A percentile compares a stretch with the other conserved stretches of the same genome.
Evolutionary conservation across 2,888 invertebrate species (phyloP).

Genomic region (Drosophila acutilabella): DNA sequence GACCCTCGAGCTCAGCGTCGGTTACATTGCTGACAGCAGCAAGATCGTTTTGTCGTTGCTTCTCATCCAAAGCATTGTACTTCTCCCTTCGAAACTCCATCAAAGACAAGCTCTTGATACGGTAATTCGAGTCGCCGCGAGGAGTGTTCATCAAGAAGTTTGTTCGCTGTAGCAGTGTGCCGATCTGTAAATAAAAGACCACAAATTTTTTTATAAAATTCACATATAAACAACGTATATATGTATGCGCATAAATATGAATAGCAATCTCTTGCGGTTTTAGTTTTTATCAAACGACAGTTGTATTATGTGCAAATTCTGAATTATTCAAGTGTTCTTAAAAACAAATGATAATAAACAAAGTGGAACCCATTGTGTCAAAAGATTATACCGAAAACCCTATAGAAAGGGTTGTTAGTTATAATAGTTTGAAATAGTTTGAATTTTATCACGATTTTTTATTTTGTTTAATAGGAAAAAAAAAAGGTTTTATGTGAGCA

Average conservation of each 20-base stretch:
- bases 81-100: slow-evolving; percentile 73
- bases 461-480: too few species aligned
- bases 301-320: too few species aligned
- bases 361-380: not conserved
- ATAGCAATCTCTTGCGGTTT: slow-evolving; percentile 4
- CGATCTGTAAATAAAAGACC: slow-evolving; percentile 64
- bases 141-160: slow-evolving; percentile 72
- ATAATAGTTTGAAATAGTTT: too few species aligned
- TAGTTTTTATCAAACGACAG: not conserved
- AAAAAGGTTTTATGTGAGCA: too few species aligned
- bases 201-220: slow-evolving; percentile 9
- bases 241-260: not conserved
- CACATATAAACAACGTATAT: slow-evolving; percentile 8
- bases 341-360: not conserved
- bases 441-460: too few species aligned
- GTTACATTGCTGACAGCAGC: slow-evolving; percentile 9
- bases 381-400: too few species aligned
- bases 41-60: slow-evolving; percentile 42
- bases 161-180: slow-evolving; percentile 65
- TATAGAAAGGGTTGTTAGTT: too few species aligned
- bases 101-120: slow-evolving; percentile 58
- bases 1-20: slow-evolving; percentile 20
- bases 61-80: slow-evolving; percentile 67
- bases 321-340: too few species aligned
- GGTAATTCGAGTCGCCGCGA: slow-evolving; percentile 58